phyloP scores from a whole-genome alignment of 2,113 vertebrate species.

The Potamarius usumacintae region DNA sequence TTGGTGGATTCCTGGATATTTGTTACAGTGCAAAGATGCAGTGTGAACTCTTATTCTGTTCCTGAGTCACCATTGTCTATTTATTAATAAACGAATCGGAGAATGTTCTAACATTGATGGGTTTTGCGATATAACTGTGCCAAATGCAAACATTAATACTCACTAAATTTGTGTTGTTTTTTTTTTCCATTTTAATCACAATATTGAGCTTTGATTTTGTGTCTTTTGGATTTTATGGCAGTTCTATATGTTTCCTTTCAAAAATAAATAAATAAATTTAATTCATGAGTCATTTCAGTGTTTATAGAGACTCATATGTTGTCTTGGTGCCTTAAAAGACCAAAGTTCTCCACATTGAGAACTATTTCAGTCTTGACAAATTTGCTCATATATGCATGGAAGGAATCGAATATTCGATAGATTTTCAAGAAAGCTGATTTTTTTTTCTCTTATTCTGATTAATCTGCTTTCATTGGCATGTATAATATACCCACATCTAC shows the following conservation, averaged over 20 bases:
- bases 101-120: background rate
- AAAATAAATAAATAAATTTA: too few species aligned
- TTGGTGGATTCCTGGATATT: constrained; percentile 13
- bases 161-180: background rate
- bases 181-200: background rate
- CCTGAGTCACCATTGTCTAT: background rate
- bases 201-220: background rate
- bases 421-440: background rate
- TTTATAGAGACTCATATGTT: background rate
- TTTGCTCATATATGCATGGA: background rate
- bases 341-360: background rate
- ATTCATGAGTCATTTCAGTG: too few species aligned
- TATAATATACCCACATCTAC: background rate
- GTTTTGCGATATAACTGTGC: background rate
- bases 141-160: background rate
- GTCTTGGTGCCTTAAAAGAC: background rate
- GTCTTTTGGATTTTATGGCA: background rate
- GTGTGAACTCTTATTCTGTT: background rate
- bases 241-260: background rate
- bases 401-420: background rate
- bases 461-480: background rate
- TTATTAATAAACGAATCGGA: background rate
- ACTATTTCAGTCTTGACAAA: background rate
- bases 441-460: background rate
- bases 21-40: background rate